Conservation (phyloP, 2,888 invertebrate genomes). For the Drosophila cognata region DNA sequence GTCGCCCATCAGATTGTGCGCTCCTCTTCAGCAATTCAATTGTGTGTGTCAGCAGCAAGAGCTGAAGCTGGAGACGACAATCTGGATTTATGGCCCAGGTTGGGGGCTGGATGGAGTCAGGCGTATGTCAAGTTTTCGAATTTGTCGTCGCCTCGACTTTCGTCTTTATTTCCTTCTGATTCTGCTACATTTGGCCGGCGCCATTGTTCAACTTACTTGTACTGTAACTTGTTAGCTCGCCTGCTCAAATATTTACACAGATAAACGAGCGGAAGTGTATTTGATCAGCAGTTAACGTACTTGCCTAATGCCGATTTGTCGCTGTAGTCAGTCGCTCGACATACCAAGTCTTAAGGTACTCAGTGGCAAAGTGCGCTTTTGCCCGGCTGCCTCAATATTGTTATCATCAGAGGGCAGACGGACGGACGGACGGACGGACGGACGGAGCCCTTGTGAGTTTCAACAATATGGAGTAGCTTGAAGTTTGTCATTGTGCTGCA, state of each 20-base stretch:
- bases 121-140: conserved; percentile 34
- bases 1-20: conserved; percentile 3
- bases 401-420: background rate
- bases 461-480: background rate
- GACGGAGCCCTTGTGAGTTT: background rate
- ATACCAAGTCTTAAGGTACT: conserved; percentile 4
- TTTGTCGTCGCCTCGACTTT: conserved; percentile 40
- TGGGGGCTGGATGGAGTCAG: background rate
- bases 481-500: background rate
- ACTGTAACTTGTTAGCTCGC: conserved; percentile 68
- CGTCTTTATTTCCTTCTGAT: conserved; percentile 42
- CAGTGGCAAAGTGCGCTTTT: conserved; percentile 13
- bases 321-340: background rate
- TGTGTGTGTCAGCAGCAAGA: conserved; percentile 4
- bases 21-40: conserved; percentile 10
- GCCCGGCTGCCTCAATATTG: conserved; percentile 5
- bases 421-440: background rate
- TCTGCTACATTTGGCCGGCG: conserved; percentile 27
- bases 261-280: conserved; percentile 81
- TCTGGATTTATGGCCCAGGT: background rate
- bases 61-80: conserved; percentile 1
- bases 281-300: conserved; percentile 72
- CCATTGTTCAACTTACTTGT: conserved; percentile 31
- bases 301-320: conserved; percentile 65
- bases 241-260: conserved; percentile 78